These are phyloP conservation scores for Lymantria dispar DNA, from an alignment of 2,888 invertebrate genomes.

Conservation along the genomic window DNA sequence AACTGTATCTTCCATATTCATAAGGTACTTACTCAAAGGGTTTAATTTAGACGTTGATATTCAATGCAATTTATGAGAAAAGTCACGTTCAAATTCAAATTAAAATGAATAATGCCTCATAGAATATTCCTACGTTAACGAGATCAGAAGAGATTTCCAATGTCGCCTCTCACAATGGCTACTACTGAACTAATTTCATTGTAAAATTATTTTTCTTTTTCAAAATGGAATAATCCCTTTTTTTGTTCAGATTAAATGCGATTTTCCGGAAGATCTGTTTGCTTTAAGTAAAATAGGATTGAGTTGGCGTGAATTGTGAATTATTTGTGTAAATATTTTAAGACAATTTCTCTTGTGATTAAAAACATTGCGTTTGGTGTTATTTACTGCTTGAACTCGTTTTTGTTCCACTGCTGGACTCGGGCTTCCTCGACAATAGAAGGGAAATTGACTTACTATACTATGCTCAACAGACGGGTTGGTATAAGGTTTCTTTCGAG, in stretches of 20 bases:
- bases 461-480: no score
- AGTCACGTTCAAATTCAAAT: constrained; percentile 32
- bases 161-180: constrained; percentile 26
- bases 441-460: no score
- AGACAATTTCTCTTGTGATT: constrained; percentile 28
- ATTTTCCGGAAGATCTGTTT: constrained; percentile 47
- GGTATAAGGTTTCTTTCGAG: no score
- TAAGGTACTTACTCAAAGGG: constrained; percentile 12
- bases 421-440: no score
- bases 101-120: constrained; percentile 35
- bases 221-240: constrained; percentile 40
- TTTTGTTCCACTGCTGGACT: no score
- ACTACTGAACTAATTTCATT: constrained; percentile 44
- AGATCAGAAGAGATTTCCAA: constrained; percentile 35
- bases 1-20: constrained; percentile 26
- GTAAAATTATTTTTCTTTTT: constrained; percentile 37
- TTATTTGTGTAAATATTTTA: constrained; percentile 35
- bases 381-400: no score
- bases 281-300: constrained; percentile 34
- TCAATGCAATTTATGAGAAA: constrained; percentile 34
- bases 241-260: constrained; percentile 47
- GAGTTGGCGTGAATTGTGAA: constrained; percentile 27
- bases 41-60: constrained; percentile 29
- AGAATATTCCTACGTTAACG: constrained; percentile 42
- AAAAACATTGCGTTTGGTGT: background rate